These are phyloP conservation scores for Ophiodon elongatus DNA, from an alignment of 2,113 vertebrate genomes.

Conservation along the genomic window DNA sequence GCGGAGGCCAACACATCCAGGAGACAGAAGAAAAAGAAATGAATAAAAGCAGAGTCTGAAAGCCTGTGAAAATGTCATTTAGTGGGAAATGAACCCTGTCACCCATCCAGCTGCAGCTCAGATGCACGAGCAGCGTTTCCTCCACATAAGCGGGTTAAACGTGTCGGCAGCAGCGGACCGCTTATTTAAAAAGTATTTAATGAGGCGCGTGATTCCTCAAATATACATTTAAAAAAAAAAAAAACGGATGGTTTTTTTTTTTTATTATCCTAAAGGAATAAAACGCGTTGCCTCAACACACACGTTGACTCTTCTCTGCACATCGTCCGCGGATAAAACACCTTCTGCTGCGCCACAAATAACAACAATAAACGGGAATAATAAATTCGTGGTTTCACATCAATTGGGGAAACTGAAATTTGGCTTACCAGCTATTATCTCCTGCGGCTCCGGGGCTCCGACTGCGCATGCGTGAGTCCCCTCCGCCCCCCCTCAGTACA, in stretches of 20 bases:
- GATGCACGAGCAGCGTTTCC: constrained; percentile 63
- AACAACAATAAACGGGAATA: constrained; percentile 4
- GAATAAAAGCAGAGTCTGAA: constrained; percentile 53
- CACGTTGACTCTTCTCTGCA: not conserved
- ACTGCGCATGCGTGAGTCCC: constrained; percentile 82
- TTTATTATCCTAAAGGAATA: too few species aligned
- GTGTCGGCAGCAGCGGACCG: constrained; percentile 1
- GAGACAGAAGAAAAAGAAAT: constrained; percentile 59
- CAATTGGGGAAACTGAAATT: constrained; percentile 74
- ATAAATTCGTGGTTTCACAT: constrained; percentile 55
- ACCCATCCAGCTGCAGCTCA: constrained; percentile 49
- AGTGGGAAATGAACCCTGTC: constrained; percentile 55
- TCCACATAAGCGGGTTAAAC: constrained; percentile 4
- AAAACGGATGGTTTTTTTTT: too few species aligned
- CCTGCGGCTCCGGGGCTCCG: constrained; percentile 78
- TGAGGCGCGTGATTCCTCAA: constrained; percentile 12
- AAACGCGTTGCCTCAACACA: not conserved
- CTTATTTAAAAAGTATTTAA: constrained; percentile 32
- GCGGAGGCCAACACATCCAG: constrained; percentile 72
- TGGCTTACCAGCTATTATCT: constrained; percentile 86
- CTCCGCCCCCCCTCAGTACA: too few species aligned
- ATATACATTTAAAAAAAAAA: too few species aligned
- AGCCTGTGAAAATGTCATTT: constrained; percentile 59
- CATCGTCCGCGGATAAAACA: not conserved
- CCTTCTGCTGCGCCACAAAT: not conserved